Percentiles rank a stretch among this genome's conserved stretches.
Evolutionary conservation across 2,888 invertebrate species (phyloP).

Genomic region (Hesperia comma): DNA sequence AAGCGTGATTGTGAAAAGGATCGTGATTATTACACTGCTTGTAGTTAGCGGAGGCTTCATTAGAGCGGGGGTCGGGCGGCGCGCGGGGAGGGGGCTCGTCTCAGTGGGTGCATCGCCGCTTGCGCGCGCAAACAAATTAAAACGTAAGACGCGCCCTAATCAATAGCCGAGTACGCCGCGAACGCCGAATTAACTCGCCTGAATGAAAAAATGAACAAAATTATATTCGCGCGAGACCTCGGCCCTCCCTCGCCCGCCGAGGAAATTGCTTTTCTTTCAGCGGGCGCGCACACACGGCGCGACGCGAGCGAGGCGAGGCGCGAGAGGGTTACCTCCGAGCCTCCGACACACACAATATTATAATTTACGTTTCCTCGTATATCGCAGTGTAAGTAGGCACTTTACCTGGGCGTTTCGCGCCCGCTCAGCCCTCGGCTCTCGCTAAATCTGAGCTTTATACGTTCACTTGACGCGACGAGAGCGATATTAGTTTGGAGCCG

Average conservation of each 20-base stretch:
- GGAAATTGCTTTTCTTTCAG: slow-evolving; percentile 85
- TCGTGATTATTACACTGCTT: slow-evolving; percentile 70
- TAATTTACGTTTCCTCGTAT: slow-evolving; percentile 83
- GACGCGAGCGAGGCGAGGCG: slow-evolving; percentile 64
- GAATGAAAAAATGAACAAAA: slow-evolving; percentile 85
- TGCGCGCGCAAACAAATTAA: slow-evolving; percentile 85
- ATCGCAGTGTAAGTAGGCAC: slow-evolving; percentile 82
- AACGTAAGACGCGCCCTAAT: slow-evolving; percentile 84
- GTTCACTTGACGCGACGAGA: slow-evolving; percentile 83
- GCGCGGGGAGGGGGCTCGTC: slow-evolving; percentile 64
- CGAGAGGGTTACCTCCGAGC: slow-evolving; percentile 78
- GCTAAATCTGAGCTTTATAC: slow-evolving; percentile 84
- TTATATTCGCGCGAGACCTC: slow-evolving; percentile 83
- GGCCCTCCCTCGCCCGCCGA: slow-evolving; percentile 69
- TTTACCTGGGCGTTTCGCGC: slow-evolving; percentile 82
- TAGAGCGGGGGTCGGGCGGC: slow-evolving; percentile 56
- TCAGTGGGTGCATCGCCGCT: slow-evolving; percentile 77
- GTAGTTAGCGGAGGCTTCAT: slow-evolving; percentile 78
- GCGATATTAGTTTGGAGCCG: slow-evolving; percentile 82
- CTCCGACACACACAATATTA: slow-evolving; percentile 82
- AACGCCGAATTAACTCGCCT: slow-evolving; percentile 82
- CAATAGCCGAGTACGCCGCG: slow-evolving; percentile 82
- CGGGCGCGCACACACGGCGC: slow-evolving; percentile 77
- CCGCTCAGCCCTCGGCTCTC: slow-evolving; percentile 79
- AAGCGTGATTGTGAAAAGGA: slow-evolving; percentile 72